Evolutionary conservation across 2,113 vertebrate genomes (phyloP).

Genomic region (Muscicapa adusta): DNA sequence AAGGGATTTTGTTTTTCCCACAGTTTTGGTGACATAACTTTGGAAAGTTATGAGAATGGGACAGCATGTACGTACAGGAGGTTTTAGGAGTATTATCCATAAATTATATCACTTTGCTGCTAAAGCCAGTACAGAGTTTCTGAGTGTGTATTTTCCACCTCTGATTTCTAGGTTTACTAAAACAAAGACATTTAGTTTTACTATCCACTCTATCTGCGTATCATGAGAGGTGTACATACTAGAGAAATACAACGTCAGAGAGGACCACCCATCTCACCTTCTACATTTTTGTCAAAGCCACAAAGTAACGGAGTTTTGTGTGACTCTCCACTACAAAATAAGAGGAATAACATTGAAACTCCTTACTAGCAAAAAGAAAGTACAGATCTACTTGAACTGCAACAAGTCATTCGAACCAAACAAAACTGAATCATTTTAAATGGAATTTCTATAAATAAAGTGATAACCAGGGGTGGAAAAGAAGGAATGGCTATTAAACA

Average conservation of each 20-base stretch:
- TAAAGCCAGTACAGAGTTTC: not conserved
- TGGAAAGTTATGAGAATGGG: not conserved
- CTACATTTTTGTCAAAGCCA: not conserved
- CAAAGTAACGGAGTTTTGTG: not conserved
- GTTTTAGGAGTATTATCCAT: not conserved
- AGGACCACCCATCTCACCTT: not conserved
- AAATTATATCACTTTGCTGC: not conserved
- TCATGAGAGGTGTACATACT: not conserved
- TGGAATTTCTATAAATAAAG: not conserved
- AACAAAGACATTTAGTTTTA: not conserved
- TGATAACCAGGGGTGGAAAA: accelerated
- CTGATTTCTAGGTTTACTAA: not conserved
- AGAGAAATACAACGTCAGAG: not conserved
- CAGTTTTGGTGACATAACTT: not conserved
- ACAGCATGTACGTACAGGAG: not conserved
- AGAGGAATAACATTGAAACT: not conserved
- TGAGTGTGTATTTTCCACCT: not conserved
- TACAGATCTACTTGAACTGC: not conserved
- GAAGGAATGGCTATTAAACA: not conserved
- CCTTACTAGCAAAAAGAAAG: not conserved
- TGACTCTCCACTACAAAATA: not conserved
- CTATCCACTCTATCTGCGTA: not conserved
- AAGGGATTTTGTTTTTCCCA: not conserved
- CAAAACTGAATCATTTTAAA: not conserved
- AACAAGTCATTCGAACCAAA: not conserved